Evolutionary conservation across 1,140 invertebrate genomes (phyloP).

Genomic region (Elymnias hypermnestra): DNA sequence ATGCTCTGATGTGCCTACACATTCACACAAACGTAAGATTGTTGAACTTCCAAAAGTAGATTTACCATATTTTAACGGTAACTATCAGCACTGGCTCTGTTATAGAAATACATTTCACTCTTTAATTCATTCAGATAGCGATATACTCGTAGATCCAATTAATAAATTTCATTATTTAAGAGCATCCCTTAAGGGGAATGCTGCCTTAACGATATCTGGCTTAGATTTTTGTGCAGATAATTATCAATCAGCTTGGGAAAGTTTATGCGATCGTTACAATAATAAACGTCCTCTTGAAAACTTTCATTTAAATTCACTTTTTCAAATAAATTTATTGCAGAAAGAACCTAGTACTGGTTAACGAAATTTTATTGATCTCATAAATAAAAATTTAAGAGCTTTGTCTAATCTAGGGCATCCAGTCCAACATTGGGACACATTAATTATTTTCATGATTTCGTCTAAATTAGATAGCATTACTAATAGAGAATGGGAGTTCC

Average conservation of each 20-base stretch:
- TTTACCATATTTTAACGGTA: neutral
- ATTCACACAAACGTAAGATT: too few relatives aligned
- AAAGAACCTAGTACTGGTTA: slow-evolving; percentile 12
- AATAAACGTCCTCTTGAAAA: slow-evolving; percentile 24
- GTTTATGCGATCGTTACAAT: slow-evolving; percentile 21
- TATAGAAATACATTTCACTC: slow-evolving; percentile 1
- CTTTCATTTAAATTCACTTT: slow-evolving; percentile 24
- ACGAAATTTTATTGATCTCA: slow-evolving; percentile 13
- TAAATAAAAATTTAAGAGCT: slow-evolving; percentile 22
- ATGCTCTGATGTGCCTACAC: neutral
- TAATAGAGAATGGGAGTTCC: slow-evolving; percentile 18
- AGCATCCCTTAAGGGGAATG: too few relatives aligned
- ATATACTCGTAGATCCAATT: neutral
- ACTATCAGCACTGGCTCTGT: neutral
- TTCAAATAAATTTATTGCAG: slow-evolving; percentile 9
- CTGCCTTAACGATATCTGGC: neutral
- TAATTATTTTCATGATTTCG: slow-evolving; percentile 9
- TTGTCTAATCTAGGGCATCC: slow-evolving; percentile 12
- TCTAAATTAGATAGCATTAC: slow-evolving; percentile 14
- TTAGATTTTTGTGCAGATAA: too few relatives aligned
- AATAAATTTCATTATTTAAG: too few relatives aligned
- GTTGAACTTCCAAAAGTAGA: too few relatives aligned
- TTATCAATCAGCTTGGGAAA: slow-evolving; percentile 25
- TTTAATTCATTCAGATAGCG: neutral
- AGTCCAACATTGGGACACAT: too few relatives aligned